Percentiles rank a stretch among this genome's conserved stretches.
These are phyloP conservation scores for Gorsachius magnificus DNA, from an alignment of 2,797 vertebrate species.

Conservation along the genomic window DNA sequence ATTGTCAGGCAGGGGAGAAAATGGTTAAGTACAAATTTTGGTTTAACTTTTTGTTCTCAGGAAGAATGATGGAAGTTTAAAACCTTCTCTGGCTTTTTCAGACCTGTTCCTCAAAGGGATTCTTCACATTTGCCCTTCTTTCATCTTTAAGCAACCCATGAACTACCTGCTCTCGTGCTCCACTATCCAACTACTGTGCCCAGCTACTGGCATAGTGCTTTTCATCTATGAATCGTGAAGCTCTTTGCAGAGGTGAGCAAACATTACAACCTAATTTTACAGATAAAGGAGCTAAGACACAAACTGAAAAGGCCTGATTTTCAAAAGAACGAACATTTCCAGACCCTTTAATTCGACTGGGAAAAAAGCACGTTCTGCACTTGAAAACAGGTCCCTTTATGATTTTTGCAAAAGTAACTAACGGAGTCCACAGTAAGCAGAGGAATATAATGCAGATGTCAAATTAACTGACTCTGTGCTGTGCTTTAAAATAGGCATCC, in stretches of 20 bases:
- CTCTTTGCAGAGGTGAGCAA: neutral
- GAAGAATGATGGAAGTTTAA: neutral
- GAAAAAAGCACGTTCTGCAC: neutral
- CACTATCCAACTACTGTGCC: neutral
- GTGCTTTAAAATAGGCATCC: neutral
- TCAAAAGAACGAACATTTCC: neutral
- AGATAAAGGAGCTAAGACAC: neutral
- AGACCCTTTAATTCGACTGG: neutral
- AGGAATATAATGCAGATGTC: neutral
- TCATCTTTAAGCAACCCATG: neutral
- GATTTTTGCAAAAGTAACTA: neutral
- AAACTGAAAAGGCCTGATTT: neutral
- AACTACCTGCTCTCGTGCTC: neutral
- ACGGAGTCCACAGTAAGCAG: neutral
- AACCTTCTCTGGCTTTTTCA: slow-evolving; percentile 4
- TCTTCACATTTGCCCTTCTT: slow-evolving; percentile 28
- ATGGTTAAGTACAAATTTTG: neutral
- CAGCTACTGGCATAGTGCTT: neutral
- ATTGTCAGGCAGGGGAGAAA: neutral
- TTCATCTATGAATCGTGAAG: neutral
- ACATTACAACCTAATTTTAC: neutral
- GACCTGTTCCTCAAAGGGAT: neutral
- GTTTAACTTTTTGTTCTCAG: neutral
- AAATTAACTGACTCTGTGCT: neutral
- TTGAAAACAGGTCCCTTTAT: neutral